A percentile compares a stretch with the other conserved stretches of the same genome.
These are phyloP conservation scores for Laticauda colubrina DNA, from an alignment of 2,113 vertebrate genomes.

Conservation along the genomic window DNA sequence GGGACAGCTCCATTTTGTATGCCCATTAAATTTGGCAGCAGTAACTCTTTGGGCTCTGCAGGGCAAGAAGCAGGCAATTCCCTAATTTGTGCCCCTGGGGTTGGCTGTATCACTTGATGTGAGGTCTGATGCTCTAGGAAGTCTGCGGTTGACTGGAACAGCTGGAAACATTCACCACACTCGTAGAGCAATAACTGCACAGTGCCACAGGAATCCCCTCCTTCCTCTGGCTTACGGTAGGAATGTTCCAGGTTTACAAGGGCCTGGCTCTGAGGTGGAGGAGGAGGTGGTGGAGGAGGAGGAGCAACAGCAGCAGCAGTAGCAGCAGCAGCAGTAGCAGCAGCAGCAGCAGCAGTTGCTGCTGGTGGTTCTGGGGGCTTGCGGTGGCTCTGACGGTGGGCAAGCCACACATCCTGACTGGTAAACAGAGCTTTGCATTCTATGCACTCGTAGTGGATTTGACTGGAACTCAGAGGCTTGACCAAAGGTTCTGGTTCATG, in stretches of 20 bases:
- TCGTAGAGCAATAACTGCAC: slow-evolving; percentile 71
- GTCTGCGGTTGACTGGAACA: slow-evolving; percentile 65
- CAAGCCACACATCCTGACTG: slow-evolving; percentile 81
- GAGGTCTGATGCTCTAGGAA: slow-evolving; percentile 70
- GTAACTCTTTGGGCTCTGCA: slow-evolving; percentile 12
- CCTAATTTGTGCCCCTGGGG: background rate
- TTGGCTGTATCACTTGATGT: slow-evolving; percentile 45
- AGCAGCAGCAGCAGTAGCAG: background rate
- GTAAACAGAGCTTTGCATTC: slow-evolving; percentile 85
- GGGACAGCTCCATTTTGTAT: slow-evolving; percentile 8
- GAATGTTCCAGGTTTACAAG: slow-evolving; percentile 70
- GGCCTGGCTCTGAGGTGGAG: slow-evolving; percentile 37
- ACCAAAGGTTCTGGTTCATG: slow-evolving; percentile 46
- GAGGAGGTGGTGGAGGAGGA: background rate
- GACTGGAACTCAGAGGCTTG: slow-evolving; percentile 31
- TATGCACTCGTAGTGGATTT: slow-evolving; percentile 79
- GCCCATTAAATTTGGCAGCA: background rate
- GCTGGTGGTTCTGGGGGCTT: slow-evolving; percentile 46
- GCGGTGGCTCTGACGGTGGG: slow-evolving; percentile 76
- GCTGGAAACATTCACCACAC: slow-evolving; percentile 68
- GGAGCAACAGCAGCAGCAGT: background rate
- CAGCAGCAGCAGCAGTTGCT: background rate
- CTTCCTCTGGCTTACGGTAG: slow-evolving; percentile 54
- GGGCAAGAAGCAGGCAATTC: slow-evolving; percentile 19
- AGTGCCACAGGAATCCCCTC: slow-evolving; percentile 18